Base-by-base conservation (phyloP, 2,113 vertebrate genomes). In the Miniopterus natalensis region DNA sequence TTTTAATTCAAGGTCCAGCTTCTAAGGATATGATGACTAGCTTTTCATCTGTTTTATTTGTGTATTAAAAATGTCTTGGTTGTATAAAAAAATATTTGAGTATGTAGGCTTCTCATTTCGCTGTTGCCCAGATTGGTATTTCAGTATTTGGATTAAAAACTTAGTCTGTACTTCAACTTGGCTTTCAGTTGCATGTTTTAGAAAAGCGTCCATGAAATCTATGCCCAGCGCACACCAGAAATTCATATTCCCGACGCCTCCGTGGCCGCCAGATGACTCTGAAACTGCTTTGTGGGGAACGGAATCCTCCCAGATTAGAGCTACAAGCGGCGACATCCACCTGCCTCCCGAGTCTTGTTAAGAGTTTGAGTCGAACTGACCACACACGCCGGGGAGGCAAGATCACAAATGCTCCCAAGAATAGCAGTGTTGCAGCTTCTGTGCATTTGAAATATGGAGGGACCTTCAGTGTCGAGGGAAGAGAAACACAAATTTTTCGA, bases 61-160 rank as follows among this genome's bases (percentile, higher is more conserved):
- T 45, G 27, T 79, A 71, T 95, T 92, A 78, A 81, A 95, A 94
- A 89, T 75, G 88, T 73, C 57, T 89, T 25, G 51, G 65, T 80
- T 88, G 71, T 91, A 59, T 90, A 27, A 74, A 29, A 36, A 25
- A 81, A 84, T 42, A 91, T 40, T 79, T 83, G 47, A 63, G 25
- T 70, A 61, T 79, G 36, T 59, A 88, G 84, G 42, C 51, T 92
- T 88, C 77, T 91, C 63, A 79, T 70, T 84, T 78, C 94, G 36
- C 73, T 94, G 6, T 94, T 88, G 71, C 65, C 65, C n/a, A 66
- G 36, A 74, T n/a, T 79, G 78, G 5, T 92, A 68, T 80, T 70
- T 96, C 74, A 91, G 63, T 93, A 71, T 14, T 47, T 71, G 66
- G 84, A 80, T 88, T 92, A 94, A 92, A 96, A 92, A 25, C 61